Evolutionary conservation across 2,797 vertebrate genomes (phyloP), one percentile per base, ranked within the genome.

Genomic region (Vireo griseus): DNA sequence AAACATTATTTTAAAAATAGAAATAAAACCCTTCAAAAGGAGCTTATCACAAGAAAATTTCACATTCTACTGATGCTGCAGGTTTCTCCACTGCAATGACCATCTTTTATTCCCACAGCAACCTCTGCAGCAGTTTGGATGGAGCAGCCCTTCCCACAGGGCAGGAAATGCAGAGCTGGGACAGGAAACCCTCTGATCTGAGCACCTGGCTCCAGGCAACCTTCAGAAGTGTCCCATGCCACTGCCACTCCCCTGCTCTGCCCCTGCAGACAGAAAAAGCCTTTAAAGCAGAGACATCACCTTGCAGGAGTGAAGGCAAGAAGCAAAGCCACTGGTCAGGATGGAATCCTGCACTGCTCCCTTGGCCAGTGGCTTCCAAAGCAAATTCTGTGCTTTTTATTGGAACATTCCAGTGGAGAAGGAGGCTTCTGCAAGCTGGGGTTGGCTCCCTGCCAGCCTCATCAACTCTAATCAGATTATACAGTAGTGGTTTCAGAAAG

Each of bases 401-500:
- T 77, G 74, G 88, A 63, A 80, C 95, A 65, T 92, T 96, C 94
- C 92, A 88, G 82, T 2, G 2, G 90, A 85, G 92, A 96, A 92
- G 80, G 72, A 84, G 85, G 84, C 82, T 4, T 48, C 91, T 76
- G 69, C 1, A 11, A 91, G 86, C 24, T 0, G 22, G 77, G 44
- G 54, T 78, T 97, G 97, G 96, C 92, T 50, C 71, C 0, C 44
- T 0, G 90, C 96, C 96, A 97, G 87, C 77, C 83, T 69, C 90
- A 86, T 95, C 90, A 85, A 75, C 92, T 95, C 77, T 96, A 97
- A 97, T 97, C 95, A 96, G 95, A 96, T 97, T 97, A 95, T 90
- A 97, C 94, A 97, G 93, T 88, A 95, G 95, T 95, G 92, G 88
- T 85, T 96, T 96, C 95, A 96, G 95, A 97, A 95, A 92, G 90